These are phyloP conservation scores for Anneissia japonica DNA, from an alignment of 35 echinoderm and acorn worm species.

Conservation along the genomic window DNA sequence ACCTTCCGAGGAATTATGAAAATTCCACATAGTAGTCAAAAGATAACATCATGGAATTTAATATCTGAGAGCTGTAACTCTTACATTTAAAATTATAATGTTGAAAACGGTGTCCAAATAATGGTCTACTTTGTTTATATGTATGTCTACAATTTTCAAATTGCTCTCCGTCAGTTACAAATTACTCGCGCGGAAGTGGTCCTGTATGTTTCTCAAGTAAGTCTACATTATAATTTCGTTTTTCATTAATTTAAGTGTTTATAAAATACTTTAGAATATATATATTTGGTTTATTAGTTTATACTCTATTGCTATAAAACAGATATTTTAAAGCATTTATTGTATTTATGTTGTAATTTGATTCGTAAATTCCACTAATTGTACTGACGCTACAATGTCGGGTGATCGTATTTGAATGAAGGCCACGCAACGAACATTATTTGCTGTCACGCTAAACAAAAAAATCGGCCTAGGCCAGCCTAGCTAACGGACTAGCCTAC, in stretches of 20 bases:
- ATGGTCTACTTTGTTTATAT: background rate
- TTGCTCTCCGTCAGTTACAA: conserved; percentile 1
- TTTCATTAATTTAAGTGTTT: background rate
- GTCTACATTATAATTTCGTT: background rate
- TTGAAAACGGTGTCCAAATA: background rate
- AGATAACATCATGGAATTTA: too few species aligned
- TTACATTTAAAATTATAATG: background rate
- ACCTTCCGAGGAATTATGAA: background rate
- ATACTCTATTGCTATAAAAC: background rate
- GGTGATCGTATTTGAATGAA: too few species aligned
- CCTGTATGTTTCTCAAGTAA: background rate
- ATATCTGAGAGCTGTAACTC: too few species aligned
- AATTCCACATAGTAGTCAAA: background rate
- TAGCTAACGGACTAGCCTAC: too few species aligned
- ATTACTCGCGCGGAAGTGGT: background rate
- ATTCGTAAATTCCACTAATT: background rate
- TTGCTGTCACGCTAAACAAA: too few species aligned
- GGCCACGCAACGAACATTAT: too few species aligned
- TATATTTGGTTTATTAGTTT: background rate
- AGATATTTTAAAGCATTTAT: background rate
- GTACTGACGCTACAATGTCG: too few species aligned
- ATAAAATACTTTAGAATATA: background rate
- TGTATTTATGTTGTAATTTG: background rate
- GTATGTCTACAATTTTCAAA: background rate
- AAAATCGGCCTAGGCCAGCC: too few species aligned